Evolutionary conservation across 2,113 vertebrate species (phyloP), one percentile per base, ranked within the genome.

Genomic region (Hassar affinis): DNA sequence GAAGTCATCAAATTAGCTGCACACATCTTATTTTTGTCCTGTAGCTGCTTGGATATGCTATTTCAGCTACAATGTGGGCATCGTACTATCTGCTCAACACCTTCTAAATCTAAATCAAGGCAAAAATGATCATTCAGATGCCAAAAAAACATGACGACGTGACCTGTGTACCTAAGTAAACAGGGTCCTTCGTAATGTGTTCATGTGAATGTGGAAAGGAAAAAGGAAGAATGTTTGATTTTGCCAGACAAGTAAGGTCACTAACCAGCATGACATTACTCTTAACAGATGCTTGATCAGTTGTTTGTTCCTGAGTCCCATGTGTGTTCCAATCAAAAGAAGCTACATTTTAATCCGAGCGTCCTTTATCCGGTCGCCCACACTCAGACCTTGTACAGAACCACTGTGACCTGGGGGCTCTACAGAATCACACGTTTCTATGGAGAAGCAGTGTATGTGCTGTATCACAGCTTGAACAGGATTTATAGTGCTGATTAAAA

Each of bases 191-290:
- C 49, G n/a, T 80, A 30, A 52, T 33, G 15, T 52, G 78, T 52
- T 79, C 52, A 10, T 33, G 33, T 59, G 22, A 62, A 62, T 27
- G 38, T 30, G 57, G 11, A 25, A 14, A n/a, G 25, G 15, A 57
- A 52, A 78, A 5, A 59, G 54, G 35, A 57, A 38, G 33, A 56
- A 38, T 30, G 56, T n/a, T 42, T 64, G 25, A 62, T 62, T 79
- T 79, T 68, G n/a, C 27, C 17, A 62, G 22, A 49, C n/a, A n/a
- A 69, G 45, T 35, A 81, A 81, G 66, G 11, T 56, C 64, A 71
- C 25, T 27, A 35, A 71, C 66, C 51, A 77, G 51, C 18, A 6
- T 69, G 22, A 18, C 49, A 71, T 81, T 71, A 80, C 12, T 71
- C 30, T n/a, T 12, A 2, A 80, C 30, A 69, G 49, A 54, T 52